These are phyloP conservation scores for Lamellibrachia columna DNA, from an alignment of 2,888 invertebrate genomes.

Conservation along the genomic window DNA sequence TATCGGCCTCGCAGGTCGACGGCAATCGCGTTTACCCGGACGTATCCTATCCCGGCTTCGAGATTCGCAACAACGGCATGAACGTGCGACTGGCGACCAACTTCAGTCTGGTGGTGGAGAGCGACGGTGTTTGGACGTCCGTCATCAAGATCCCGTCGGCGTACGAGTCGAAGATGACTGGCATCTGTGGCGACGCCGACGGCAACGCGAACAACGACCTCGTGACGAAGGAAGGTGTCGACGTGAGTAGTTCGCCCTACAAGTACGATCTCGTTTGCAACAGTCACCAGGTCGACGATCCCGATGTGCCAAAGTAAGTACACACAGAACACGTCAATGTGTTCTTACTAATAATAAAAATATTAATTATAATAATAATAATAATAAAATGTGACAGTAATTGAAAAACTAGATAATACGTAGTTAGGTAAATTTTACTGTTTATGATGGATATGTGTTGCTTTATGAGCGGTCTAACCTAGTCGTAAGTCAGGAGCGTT, in stretches of 20 bases:
- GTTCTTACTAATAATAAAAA: too few species aligned
- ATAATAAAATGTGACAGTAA: too few species aligned
- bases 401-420: too few species aligned
- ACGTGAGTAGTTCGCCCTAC: neutral
- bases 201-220: slow-evolving; percentile 23
- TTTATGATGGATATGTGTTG: too few species aligned
- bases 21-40: neutral
- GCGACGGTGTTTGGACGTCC: slow-evolving; percentile 22
- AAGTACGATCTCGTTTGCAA: neutral
- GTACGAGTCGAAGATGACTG: slow-evolving; percentile 16
- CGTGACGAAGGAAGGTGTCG: neutral
- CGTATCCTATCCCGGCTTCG: neutral
- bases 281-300: slow-evolving; percentile 18
- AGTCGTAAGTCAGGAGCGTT: too few species aligned
- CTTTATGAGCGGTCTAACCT: too few species aligned
- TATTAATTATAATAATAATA: too few species aligned
- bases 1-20: neutral
- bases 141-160: slow-evolving; percentile 25
- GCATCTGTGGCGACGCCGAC: slow-evolving; percentile 24
- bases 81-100: slow-evolving; percentile 18
- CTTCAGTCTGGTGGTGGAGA: slow-evolving; percentile 22
- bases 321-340: neutral
- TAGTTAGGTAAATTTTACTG: too few species aligned
- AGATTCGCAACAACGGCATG: slow-evolving; percentile 20
- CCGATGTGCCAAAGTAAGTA: neutral